Base-by-base conservation (phyloP, 2,888 invertebrate genomes). In the Lasioglossum calceatum region DNA sequence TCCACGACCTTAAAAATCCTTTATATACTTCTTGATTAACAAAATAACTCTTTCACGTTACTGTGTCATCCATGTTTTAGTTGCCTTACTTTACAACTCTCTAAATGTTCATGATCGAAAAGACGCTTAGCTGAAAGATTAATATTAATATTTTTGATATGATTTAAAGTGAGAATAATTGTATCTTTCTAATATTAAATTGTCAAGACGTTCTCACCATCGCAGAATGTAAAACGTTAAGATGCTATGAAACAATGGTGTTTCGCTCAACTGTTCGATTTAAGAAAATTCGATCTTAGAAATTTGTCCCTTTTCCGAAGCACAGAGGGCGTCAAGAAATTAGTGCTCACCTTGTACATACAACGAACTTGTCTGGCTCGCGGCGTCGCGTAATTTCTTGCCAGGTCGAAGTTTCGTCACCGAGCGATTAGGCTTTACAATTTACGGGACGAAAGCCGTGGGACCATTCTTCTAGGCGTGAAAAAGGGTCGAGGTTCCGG, bases 331-430 rank as follows among this genome's bases (percentile, higher is more conserved):
- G 4, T 36, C 2, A 7, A 36, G 36, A 67, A 23, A 16, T 67
- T 36, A 36, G 36, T 8, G 19, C 27, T 67, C 36, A 67, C 19
- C 36, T 19, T 19, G 36, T 67, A 67, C 32, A 36, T 67, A 67
- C 32, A 36, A 67, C 36, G 67, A 36, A 67, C 36, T 67, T 67
- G 36, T 10, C 16, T 16, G 67, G 32, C 14, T 32, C 64, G 64
- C 4, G 7, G 36, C 67, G 19, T 67, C 67, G 3, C 82, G 86
- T 77, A 86, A 83, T 84, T 86, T 86, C 86, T 81, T 83, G 71
- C 80, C 61, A 67, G 72, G 74, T 54, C 36, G 76, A 78, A 81
- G 36, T 81, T 84, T 84, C 87, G 82, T 85, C 79, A 77, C 74
- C 36, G 47, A 54, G 39, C 84, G 81, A 81, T 77, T 83, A 83